A percentile compares a stretch with the other conserved stretches of the same genome.
phyloP scores from a whole-genome alignment of 64 coral and sea anemone species.

The Astreopora myriophthalma region DNA sequence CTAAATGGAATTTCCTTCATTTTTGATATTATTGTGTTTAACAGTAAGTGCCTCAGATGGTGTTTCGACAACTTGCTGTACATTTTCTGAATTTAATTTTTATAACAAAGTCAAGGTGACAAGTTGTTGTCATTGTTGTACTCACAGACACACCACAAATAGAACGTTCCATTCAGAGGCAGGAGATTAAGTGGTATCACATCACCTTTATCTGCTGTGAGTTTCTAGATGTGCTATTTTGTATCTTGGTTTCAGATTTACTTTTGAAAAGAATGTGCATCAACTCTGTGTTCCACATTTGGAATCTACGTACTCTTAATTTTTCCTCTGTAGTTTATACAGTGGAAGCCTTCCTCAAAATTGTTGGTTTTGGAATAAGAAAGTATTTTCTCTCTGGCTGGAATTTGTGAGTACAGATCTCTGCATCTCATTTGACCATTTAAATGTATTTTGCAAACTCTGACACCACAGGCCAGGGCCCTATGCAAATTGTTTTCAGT shows the following conservation, averaged over 20 bases:
- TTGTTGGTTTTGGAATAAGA: slow-evolving; percentile 79
- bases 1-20: slow-evolving; percentile 80
- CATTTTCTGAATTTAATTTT: too few relatives aligned
- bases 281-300: neutral
- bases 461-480: neutral
- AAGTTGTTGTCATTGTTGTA: neutral
- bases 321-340: slow-evolving; percentile 72
- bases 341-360: slow-evolving; percentile 84
- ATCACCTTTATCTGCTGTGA: slow-evolving; percentile 49
- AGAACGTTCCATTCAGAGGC: neutral
- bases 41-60: slow-evolving; percentile 85
- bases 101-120: neutral
- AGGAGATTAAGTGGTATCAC: slow-evolving; percentile 44
- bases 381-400: slow-evolving; percentile 88
- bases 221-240: neutral
- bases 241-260: neutral
- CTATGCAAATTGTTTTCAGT: neutral
- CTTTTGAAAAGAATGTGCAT: too few relatives aligned
- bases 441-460: neutral
- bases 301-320: neutral
- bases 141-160: slow-evolving; percentile 29
- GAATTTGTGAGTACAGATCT: slow-evolving; percentile 77
- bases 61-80: too few relatives aligned
- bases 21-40: slow-evolving; percentile 75
- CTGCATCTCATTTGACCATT: neutral